Conservation (phyloP, 2,888 invertebrate species). For the Sinotaia quadrata region DNA sequence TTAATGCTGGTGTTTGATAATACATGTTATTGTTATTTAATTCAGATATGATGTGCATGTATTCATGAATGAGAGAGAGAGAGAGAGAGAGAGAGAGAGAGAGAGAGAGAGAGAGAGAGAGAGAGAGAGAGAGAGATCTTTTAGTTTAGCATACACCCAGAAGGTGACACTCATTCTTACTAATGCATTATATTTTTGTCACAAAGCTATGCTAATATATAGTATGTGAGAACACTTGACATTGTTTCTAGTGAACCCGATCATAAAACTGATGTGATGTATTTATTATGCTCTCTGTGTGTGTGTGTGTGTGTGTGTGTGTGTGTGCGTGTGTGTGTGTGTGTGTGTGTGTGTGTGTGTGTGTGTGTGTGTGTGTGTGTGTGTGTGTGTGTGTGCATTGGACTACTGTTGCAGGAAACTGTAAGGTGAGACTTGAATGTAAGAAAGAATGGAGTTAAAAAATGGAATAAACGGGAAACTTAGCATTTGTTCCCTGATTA, state of each 20-base stretch:
- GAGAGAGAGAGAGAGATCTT: neutral
- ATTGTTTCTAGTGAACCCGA: too few species aligned
- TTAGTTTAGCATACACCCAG: neutral
- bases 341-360: conserved; percentile 17
- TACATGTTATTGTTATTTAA: neutral
- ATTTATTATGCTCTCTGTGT: too few species aligned
- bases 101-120: conserved; percentile 7
- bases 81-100: conserved; percentile 19
- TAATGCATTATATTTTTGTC: too few species aligned
- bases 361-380: conserved; percentile 5
- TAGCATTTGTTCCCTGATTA: too few species aligned
- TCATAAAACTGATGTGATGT: too few species aligned
- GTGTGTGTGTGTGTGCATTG: neutral
- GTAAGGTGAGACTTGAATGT: too few species aligned
- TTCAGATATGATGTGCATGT: neutral
- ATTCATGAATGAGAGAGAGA: neutral
- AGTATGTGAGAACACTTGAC: too few species aligned
- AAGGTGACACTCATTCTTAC: too few species aligned
- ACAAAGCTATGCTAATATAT: too few species aligned
- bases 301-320: conserved; percentile 10
- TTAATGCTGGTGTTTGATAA: neutral
- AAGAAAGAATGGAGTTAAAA: too few species aligned
- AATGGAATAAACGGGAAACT: too few species aligned
- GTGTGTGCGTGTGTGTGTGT: conserved; percentile 20
- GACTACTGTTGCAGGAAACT: too few species aligned